These are phyloP conservation scores for Plotosus lineatus DNA, from an alignment of 2,113 vertebrate species.

Conservation along the genomic window DNA sequence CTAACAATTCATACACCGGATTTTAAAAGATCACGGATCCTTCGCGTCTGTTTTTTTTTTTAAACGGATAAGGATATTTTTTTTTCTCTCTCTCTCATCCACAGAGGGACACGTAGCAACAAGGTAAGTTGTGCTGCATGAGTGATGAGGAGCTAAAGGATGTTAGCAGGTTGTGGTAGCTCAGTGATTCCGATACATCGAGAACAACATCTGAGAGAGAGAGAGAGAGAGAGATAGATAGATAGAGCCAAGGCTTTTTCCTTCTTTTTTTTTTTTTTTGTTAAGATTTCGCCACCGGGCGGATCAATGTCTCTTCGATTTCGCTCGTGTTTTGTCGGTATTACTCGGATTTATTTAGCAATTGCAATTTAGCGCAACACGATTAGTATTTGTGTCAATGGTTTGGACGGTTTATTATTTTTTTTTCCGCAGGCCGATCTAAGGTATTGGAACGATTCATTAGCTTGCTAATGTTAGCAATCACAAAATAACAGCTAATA, in stretches of 20 bases:
- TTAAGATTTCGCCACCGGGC: constrained; percentile 1
- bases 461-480: constrained; percentile 32
- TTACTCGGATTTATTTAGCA: not conserved
- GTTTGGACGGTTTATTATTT: not conserved
- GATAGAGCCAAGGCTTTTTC: too few relatives aligned
- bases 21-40: not conserved
- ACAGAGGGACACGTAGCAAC: constrained; percentile 49
- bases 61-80: constrained; percentile 38
- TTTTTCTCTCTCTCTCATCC: constrained; percentile 31
- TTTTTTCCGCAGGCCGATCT: constrained; percentile 20
- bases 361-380: not conserved
- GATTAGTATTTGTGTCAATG: not conserved
- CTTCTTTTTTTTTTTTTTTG: not conserved
- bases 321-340: constrained; percentile 3
- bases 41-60: constrained; percentile 17
- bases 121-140: constrained; percentile 53
- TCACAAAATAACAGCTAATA: constrained; percentile 32
- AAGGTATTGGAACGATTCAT: constrained; percentile 1
- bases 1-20: constrained; percentile 39
- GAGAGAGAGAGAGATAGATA: too few relatives aligned
- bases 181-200: constrained; percentile 10
- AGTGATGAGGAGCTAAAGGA: constrained; percentile 42
- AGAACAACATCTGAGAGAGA: not conserved
- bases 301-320: constrained; percentile 25
- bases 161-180: constrained; percentile 16